phyloP scores from a whole-genome alignment of 2,888 invertebrate species.

The Itoplectis maculator region DNA sequence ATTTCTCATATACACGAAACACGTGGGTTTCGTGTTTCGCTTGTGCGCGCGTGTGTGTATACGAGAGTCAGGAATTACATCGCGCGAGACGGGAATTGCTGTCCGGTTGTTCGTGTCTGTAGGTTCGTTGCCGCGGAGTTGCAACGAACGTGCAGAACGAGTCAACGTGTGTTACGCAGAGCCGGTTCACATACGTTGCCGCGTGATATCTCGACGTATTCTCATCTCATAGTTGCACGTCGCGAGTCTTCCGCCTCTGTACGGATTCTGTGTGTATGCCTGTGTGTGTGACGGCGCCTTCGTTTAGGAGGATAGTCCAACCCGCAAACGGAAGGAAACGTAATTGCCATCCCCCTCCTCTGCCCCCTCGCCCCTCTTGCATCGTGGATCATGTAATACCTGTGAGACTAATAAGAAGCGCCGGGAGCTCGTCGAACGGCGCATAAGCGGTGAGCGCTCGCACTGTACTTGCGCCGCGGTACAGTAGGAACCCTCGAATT shows the following conservation, averaged over 20 bases:
- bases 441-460: conserved; percentile 3
- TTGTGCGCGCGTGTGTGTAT: conserved; percentile 24
- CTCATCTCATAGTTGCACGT: conserved; percentile 37
- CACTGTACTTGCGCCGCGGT: neutral
- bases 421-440: conserved; percentile 1
- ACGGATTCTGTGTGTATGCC: neutral
- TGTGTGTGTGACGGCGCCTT: conserved; percentile 47
- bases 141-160: conserved; percentile 21
- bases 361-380: neutral
- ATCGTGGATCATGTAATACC: conserved; percentile 18
- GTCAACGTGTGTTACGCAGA: conserved; percentile 46
- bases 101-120: neutral
- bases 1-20: conserved; percentile 12
- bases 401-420: conserved; percentile 27
- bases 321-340: conserved; percentile 53
- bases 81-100: conserved; percentile 48
- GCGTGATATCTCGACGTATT: conserved; percentile 52
- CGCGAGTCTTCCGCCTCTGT: neutral
- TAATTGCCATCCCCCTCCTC: conserved; percentile 44
- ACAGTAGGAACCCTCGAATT: conserved; percentile 11
- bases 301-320: conserved; percentile 33
- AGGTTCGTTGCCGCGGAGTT: conserved; percentile 13
- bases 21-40: no score
- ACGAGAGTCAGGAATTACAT: no score
- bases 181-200: conserved; percentile 46